Evolutionary conservation across 2,888 invertebrate genomes (phyloP), one percentile per base, ranked within the genome.

Genomic region (Petrolisthes cinctipes): DNA sequence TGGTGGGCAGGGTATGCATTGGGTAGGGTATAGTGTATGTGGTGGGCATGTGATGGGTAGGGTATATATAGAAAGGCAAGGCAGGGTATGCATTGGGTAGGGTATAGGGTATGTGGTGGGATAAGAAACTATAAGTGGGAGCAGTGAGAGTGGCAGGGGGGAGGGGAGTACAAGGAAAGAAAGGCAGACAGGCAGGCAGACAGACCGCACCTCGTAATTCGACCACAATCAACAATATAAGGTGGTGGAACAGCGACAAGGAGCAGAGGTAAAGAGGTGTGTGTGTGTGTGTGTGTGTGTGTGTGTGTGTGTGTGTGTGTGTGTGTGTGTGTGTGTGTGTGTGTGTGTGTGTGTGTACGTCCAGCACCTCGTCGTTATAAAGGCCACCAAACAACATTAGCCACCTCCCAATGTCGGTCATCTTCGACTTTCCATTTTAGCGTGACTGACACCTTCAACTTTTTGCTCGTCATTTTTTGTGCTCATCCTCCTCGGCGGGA

Each of bases 181-280:
- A 6, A 17, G 61, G 82, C 17, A 23, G 61, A 6, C 51, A 51
- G 37, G 23, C n/a, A 5, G 80, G 20, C 20, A 37, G 78, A 37
- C n/a, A 20, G 80, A 56, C 23, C 11, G 71, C 56, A 56, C 80
- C 71, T 71, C 71, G 71, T 71, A 14, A 71, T 20, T 71, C 71
- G 71, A 6, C 71, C 71, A 71, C 71, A 71, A 71, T n/a, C 71
- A 37, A 37, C 37, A 71, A 71, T 20, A 71, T 71, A n/a, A 71
- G 4, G 37, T 37, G 37, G 37, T 37, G 37, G 37, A 37, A 37
- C 37, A 37, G 37, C 78, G 78, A 78, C 78, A 51, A 37, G 81
- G 56, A 81, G 57, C 37, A 81, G 57, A 57, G 81, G 61, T n/a
- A 17, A 81, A 23, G 54, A 56, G 57, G 81, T 23, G 71, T 71